Evolutionary conservation across 2,113 vertebrate genomes (phyloP), one percentile per base, ranked within the genome.

Genomic region (Poeciliopsis turrubarensis): DNA sequence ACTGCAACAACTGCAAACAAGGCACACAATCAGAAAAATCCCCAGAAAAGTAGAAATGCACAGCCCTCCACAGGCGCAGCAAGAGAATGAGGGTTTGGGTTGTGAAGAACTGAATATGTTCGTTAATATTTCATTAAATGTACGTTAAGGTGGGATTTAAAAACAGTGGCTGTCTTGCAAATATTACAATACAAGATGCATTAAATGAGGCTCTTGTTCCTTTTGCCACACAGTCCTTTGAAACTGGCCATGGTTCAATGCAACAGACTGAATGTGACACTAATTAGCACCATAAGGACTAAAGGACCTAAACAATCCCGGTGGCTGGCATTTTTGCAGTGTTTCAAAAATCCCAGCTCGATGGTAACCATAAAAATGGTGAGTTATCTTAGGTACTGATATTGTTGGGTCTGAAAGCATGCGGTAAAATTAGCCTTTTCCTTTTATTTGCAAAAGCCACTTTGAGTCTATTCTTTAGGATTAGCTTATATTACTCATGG

Each of bases 1-100:
- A 94, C 70, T 79, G 93, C 89, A 98, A 79, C 87, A 97, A 94
- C 98, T 99, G 75, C 29, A 75, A 60, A 77, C 27, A 65, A 81
- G 75, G 51, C 51, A 25, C 51, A 89, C 68, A 78, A 63, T 77
- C 75, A 78, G 26, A 73, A 41, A 14, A n/a, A 7, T 12, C 32
- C 7, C 12, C 32, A 30, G 11, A 68, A 26, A 68, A 34, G 25
- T 14, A 67, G 19, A 32, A 29, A 71, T 5, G 19, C 17, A 76
- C 60, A 4, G 25, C 60, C 27, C 34, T 39, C 4, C 37, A 10
- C 25, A 57, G 7, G 51, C 2, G 25, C 19, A 65, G 15, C 12
- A n/a, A 62, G 60, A 17, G 14, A 62, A 14, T 15, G 26, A 62
- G 57, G 25, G 13, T 27, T 27, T 4, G 29, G 13, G 63, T 6